These are phyloP conservation scores for Antigone vipio DNA, from an alignment of 2,113 vertebrate genomes.

Conservation along the genomic window DNA sequence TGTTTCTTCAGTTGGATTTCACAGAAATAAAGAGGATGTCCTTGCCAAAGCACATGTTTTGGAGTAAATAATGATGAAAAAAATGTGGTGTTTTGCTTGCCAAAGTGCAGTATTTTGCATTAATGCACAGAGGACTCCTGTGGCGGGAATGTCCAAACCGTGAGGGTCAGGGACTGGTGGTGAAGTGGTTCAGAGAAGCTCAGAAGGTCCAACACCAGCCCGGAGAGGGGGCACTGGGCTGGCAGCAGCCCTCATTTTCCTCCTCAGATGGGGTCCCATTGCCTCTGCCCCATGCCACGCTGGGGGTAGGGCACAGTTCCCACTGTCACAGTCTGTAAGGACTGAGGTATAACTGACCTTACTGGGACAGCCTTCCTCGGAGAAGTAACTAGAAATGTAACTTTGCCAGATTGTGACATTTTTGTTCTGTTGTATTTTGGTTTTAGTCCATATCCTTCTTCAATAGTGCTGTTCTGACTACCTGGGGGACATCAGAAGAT, in stretches of 20 bases:
- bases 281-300: neutral
- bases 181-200: neutral
- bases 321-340: neutral
- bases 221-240: neutral
- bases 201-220: neutral
- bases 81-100: neutral
- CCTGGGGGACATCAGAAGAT: fast-evolving
- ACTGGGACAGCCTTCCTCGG: neutral
- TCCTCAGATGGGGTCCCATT: neutral
- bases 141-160: neutral
- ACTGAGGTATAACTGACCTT: neutral
- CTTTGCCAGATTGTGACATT: neutral
- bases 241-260: neutral
- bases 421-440: neutral
- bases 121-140: neutral
- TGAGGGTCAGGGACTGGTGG: neutral
- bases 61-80: slow-evolving; percentile 11
- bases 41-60: slow-evolving; percentile 28
- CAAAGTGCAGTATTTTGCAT: neutral
- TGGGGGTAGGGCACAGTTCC: neutral
- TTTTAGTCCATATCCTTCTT: neutral
- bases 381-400: neutral
- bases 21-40: neutral
- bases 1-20: slow-evolving; percentile 40
- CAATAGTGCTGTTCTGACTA: neutral